Evolutionary conservation across 2,888 invertebrate genomes (phyloP).

Genomic region (Tipula lateralis): DNA sequence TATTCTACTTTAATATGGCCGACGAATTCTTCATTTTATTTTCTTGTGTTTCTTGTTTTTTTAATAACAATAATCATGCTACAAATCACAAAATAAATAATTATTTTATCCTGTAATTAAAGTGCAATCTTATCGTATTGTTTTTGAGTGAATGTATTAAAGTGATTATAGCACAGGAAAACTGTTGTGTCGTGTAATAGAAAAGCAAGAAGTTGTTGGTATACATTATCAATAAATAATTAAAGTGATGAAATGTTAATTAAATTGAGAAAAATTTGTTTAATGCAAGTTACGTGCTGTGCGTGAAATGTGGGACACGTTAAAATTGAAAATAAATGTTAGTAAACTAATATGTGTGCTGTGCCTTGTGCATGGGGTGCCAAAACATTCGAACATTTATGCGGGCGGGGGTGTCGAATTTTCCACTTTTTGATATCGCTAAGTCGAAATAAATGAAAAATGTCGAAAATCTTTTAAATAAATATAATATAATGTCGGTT

Average conservation of each 20-base stretch:
- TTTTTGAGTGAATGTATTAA: background rate
- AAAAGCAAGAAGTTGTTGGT: background rate
- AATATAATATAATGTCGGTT: background rate
- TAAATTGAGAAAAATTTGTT: background rate
- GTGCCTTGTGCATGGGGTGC: background rate
- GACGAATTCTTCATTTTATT: constrained; percentile 11
- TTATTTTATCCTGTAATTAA: constrained; percentile 1
- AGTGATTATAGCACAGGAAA: background rate
- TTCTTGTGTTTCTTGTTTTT: background rate
- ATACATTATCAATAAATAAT: background rate
- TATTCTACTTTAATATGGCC: constrained; percentile 25
- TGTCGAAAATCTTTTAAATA: constrained; percentile 1
- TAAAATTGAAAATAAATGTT: background rate
- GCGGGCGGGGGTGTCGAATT: background rate
- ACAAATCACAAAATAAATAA: background rate
- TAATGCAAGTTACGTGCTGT: background rate
- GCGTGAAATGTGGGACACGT: background rate
- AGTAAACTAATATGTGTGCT: background rate
- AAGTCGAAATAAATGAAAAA: constrained; percentile 24
- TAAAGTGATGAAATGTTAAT: background rate
- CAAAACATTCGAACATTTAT: background rate
- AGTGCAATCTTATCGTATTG: background rate
- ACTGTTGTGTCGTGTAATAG: background rate
- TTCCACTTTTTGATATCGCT: background rate
- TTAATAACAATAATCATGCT: background rate